These are phyloP conservation scores for Laothoe populi DNA, from an alignment of 2,888 invertebrate genomes.

Conservation along the genomic window DNA sequence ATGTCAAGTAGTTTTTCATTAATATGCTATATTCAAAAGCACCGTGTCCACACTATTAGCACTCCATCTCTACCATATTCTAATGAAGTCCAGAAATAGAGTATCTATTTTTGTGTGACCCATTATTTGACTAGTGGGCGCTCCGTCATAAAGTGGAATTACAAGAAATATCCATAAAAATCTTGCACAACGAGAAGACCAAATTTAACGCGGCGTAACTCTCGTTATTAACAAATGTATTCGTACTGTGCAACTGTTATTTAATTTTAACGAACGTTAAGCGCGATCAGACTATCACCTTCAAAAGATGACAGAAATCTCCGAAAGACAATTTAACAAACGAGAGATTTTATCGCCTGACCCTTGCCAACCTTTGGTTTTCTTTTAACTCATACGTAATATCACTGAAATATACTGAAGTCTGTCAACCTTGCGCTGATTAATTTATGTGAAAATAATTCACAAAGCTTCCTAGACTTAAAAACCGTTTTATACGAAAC, in stretches of 20 bases:
- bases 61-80: conserved; percentile 59
- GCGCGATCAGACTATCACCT: conserved; percentile 65
- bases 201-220: conserved; percentile 49
- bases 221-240: conserved; percentile 47
- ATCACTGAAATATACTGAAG: conserved; percentile 4
- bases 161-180: conserved; percentile 66
- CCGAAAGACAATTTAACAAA: conserved; percentile 48
- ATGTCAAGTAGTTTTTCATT: neutral
- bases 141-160: conserved; percentile 59
- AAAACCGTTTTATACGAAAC: conserved; percentile 39
- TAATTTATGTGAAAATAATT: conserved; percentile 30
- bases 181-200: conserved; percentile 66
- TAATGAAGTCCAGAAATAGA: conserved; percentile 71
- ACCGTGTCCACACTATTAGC: conserved; percentile 51
- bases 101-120: conserved; percentile 73
- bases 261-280: conserved; percentile 49
- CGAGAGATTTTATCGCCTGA: conserved; percentile 42
- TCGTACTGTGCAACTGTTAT: conserved; percentile 58
- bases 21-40: conserved; percentile 25
- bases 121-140: conserved; percentile 65
- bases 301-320: conserved; percentile 54
- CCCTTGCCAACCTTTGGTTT: conserved; percentile 44
- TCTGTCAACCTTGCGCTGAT: conserved; percentile 22
- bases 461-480: conserved; percentile 58
- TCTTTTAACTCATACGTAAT: conserved; percentile 34